Evolutionary conservation across 2,113 vertebrate genomes (phyloP).

Genomic region (Genyomyrus donnyi): DNA sequence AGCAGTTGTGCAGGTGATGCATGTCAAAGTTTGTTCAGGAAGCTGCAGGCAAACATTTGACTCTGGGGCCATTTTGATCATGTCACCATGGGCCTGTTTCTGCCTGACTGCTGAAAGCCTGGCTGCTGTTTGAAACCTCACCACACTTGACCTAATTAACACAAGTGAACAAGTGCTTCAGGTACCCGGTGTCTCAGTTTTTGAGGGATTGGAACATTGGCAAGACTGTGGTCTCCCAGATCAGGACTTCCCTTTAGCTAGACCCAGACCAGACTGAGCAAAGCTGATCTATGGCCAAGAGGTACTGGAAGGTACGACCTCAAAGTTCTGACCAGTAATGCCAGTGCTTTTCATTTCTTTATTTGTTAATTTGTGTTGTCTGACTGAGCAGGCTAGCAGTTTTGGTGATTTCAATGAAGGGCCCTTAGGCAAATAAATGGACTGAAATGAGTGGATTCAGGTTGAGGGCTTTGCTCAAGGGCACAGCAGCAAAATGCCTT

Average conservation of each 20-base stretch:
- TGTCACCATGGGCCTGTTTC: not conserved
- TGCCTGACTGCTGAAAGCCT: not conserved
- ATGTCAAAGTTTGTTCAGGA: not conserved
- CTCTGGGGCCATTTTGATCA: not conserved
- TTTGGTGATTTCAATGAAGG: not conserved
- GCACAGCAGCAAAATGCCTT: not conserved
- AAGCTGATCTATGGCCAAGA: not conserved
- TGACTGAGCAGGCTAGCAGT: not conserved
- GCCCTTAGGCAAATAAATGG: not conserved
- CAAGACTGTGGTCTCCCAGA: not conserved
- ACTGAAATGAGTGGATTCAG: not conserved
- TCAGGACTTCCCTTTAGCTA: not conserved
- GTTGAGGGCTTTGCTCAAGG: not conserved
- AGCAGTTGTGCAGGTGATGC: not conserved
- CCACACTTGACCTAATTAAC: not conserved
- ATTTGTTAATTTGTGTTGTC: not conserved
- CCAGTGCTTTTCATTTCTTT: not conserved
- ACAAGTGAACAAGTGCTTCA: not conserved
- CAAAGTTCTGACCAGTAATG: not conserved
- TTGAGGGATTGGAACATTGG: not conserved
- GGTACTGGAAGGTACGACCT: not conserved
- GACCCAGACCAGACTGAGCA: not conserved
- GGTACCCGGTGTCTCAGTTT: not conserved
- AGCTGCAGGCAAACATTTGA: not conserved
- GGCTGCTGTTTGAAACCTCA: not conserved